A percentile compares a stretch with the other conserved stretches of the same genome.
Evolutionary conservation across 2,888 invertebrate species (phyloP).

Genomic region (Mythimna loreyi): DNA sequence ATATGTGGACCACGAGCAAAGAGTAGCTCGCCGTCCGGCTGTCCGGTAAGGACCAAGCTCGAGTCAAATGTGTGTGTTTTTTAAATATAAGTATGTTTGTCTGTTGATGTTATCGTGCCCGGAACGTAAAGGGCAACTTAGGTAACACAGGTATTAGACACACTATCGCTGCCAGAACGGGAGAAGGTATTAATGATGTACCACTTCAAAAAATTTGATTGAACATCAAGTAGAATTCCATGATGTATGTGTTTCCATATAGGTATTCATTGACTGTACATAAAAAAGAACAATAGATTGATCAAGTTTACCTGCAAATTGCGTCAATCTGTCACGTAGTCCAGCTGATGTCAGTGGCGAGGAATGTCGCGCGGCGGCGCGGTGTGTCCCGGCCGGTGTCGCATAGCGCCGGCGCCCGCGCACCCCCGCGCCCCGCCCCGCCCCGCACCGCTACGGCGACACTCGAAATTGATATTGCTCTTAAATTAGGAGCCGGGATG

Average conservation of each 20-base stretch:
- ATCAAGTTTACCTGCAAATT: neutral
- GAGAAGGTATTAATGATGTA: neutral
- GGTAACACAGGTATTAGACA: too few species aligned
- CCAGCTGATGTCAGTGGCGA: constrained; percentile 1
- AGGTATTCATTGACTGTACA: neutral
- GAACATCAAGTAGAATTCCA: constrained; percentile 4
- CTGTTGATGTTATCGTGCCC: too few species aligned
- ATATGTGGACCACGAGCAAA: too few species aligned
- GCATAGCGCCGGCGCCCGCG: constrained; percentile 74
- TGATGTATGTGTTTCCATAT: constrained; percentile 12
- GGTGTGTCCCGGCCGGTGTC: constrained; percentile 56
- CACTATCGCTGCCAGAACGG: too few species aligned
- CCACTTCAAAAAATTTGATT: neutral
- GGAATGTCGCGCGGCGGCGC: constrained; percentile 34
- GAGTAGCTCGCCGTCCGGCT: too few species aligned
- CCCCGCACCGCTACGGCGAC: constrained; percentile 34
- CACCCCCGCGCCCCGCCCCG: constrained; percentile 3
- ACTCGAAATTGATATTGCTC: constrained; percentile 66
- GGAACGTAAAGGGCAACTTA: too few species aligned
- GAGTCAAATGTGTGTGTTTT: too few species aligned
- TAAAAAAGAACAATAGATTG: neutral
- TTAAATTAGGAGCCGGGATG: constrained; percentile 67
- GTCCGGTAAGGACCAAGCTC: too few species aligned
- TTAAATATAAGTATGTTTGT: too few species aligned
- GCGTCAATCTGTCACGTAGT: constrained; percentile 1